Evolutionary conservation across 2,113 vertebrate genomes (phyloP), one percentile per base, ranked within the genome.

Genomic region (Colistium nudipinnis): DNA sequence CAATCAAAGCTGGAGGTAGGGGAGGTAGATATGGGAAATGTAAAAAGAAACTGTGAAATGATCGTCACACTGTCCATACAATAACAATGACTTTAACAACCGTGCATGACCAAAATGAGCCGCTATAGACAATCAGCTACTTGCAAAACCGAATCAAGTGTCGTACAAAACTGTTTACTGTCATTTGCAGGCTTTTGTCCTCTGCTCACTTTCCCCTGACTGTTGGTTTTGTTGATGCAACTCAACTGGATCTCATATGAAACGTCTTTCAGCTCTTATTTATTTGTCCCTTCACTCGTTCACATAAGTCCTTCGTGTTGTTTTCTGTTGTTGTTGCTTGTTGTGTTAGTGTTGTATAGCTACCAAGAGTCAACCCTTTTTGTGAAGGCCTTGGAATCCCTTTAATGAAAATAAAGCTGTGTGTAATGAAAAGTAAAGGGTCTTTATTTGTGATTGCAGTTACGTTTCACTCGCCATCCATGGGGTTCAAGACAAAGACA

Each of bases 341-440:
- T 79, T 72, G 86, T 92, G 81, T 89, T 89, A 88, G 84, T 63
- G 80, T 62, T 78, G 74, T 85, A 77, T 86, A 85, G 87, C 60
- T 86, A 87, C 80, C 83, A 85, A 83, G 78, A 81, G 87, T 92
- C 81, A 89, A 91, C 89, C 90, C 80, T 88, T 92, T 33, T 90
- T 85, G 89, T 90, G 87, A 88, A 87, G 82, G 84, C 87, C 87
- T 86, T 90, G 86, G 84, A 90, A 85, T 90, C 91, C 89, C 92
- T 92, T 91, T 91, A 91, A 82, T 81, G 91, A 81, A 35, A 92
- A 90, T 87, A 74, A 89, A 91, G 79, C n/a, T 76, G 66, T 87
- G 76, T 84, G 83, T 70, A 64, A 82, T 84, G 63, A 62, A 74
- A 41, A 60, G 16, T 6, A 44, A 17, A 30, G 35, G 2, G 30